Percentiles rank a stretch among this genome's conserved stretches.
phyloP scores from a whole-genome alignment of 2,797 vertebrate genomes.

The Pampus argenteus region DNA sequence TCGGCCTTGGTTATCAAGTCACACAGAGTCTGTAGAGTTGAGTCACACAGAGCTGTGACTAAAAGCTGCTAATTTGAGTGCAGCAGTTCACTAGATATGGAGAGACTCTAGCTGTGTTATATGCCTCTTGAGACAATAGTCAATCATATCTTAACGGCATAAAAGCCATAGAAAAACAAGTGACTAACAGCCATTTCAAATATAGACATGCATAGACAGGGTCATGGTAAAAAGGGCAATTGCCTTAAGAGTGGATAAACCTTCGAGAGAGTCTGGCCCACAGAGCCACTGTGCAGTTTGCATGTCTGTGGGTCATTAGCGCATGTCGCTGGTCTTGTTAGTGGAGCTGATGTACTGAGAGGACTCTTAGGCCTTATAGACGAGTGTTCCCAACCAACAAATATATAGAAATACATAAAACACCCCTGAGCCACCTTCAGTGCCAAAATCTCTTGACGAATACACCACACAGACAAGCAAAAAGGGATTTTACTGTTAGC shows the following conservation, averaged over 20 bases:
- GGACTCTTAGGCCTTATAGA: too few relatives aligned
- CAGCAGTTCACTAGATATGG: constrained; percentile 47
- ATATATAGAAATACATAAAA: constrained; percentile 9
- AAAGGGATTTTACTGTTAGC: constrained; percentile 51
- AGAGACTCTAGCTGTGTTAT: constrained; percentile 35
- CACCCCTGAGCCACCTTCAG: constrained; percentile 28
- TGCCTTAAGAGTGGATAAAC: constrained; percentile 27
- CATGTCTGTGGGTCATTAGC: constrained; percentile 43
- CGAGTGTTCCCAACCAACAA: constrained; percentile 25
- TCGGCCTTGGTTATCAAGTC: constrained; percentile 56
- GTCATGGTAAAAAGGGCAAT: constrained; percentile 18
- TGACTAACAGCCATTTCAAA: constrained; percentile 40
- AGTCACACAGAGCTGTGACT: constrained; percentile 75
- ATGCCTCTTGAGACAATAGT: constrained; percentile 46
- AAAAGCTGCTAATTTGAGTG: constrained; percentile 77
- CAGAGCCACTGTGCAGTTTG: not conserved
- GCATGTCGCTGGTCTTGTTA: constrained; percentile 30
- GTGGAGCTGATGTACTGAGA: constrained; percentile 41
- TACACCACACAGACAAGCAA: constrained; percentile 15
- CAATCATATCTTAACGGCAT: constrained; percentile 20
- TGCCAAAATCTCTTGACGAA: constrained; percentile 49
- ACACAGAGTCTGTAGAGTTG: constrained; percentile 51
- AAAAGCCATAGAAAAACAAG: constrained; percentile 25
- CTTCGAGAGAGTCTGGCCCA: constrained; percentile 9
- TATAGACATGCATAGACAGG: constrained; percentile 23